Percentiles rank a stretch among this genome's conserved stretches.
Conservation (phyloP, 1,140 invertebrate genomes). For the Myzus persicae region DNA sequence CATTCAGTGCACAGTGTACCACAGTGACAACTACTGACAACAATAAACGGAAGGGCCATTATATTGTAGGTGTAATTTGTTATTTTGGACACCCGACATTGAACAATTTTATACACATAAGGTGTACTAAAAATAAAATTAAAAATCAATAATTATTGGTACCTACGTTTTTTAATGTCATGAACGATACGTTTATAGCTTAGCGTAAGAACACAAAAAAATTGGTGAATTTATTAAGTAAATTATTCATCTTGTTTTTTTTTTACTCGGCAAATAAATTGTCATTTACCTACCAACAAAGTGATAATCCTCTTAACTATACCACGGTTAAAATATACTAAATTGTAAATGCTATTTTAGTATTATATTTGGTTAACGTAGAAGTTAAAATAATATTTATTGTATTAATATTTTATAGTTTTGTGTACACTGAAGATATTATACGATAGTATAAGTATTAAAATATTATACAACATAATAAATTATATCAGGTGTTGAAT, state of each 20-base stretch:
- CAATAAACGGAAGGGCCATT: not conserved
- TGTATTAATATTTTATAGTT: not conserved
- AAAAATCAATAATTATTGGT: not conserved
- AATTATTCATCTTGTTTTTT: not conserved
- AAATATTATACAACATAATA: not conserved
- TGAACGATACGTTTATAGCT: not conserved
- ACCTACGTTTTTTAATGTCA: not conserved
- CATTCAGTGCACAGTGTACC: not conserved
- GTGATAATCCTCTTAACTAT: not conserved
- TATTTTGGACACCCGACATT: not conserved
- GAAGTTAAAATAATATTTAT: not conserved
- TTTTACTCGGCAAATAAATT: not conserved
- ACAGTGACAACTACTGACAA: not conserved
- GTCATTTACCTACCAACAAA: too few species aligned
- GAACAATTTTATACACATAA: not conserved
- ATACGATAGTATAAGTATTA: not conserved
- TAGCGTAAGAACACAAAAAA: not conserved
- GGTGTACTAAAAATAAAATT: not conserved
- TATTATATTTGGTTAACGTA: not conserved
- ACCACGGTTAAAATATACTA: not conserved
- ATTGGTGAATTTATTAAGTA: not conserved
- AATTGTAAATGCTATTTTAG: not conserved
- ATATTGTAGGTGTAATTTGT: not conserved
- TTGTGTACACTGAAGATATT: not conserved
- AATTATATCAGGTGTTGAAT: conserved; percentile 10